Percentiles rank a stretch among this genome's conserved stretches.
Evolutionary conservation across 2,888 invertebrate genomes (phyloP).

Genomic region (Ectobius pallidus): DNA sequence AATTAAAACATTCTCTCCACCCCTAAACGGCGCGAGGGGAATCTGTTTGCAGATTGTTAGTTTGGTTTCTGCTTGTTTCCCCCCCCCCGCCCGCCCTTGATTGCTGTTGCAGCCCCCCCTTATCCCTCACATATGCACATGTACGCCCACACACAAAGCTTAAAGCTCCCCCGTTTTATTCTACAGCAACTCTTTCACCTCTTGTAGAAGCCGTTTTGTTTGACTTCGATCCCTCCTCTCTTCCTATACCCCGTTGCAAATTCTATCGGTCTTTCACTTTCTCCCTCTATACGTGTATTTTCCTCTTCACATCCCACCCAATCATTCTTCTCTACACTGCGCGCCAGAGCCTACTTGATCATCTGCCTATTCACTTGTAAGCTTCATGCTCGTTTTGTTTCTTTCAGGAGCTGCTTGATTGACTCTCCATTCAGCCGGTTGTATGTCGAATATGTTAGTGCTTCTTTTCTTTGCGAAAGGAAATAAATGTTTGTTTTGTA

Average conservation of each 20-base stretch:
- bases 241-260: background rate
- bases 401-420: background rate
- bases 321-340: background rate
- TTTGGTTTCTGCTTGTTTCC: constrained; percentile 19
- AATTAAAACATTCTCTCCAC: background rate
- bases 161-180: background rate
- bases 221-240: too few species aligned
- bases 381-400: too few species aligned
- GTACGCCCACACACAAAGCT: background rate
- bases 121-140: too few species aligned
- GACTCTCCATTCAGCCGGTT: background rate
- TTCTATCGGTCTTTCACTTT: constrained; percentile 8
- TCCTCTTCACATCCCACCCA: background rate
- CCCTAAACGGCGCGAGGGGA: background rate
- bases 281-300: background rate
- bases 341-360: background rate
- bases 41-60: constrained; percentile 29
- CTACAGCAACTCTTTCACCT: background rate
- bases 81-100: background rate
- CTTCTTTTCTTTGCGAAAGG: too few species aligned
- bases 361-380: background rate
- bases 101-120: constrained; percentile 24
- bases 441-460: background rate
- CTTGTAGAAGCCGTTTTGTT: too few species aligned
- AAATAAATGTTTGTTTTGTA: too few species aligned